Conservation (phyloP, 1,140 invertebrate genomes). For the Dreissena rostriformis region DNA sequence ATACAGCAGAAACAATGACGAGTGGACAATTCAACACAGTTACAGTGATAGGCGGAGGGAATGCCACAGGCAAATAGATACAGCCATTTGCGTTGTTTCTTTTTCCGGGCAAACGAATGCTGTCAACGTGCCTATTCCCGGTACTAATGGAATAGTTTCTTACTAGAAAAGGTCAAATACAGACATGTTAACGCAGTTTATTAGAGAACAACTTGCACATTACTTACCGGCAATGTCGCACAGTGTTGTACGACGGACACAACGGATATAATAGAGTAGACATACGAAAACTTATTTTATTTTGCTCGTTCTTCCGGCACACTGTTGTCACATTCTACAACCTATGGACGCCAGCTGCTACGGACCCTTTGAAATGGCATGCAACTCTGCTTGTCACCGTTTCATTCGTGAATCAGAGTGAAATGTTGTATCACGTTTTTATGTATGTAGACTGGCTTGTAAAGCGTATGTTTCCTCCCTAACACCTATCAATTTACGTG, state of each 20-base stretch:
- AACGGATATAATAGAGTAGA: constrained; percentile 52
- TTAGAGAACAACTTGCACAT: constrained; percentile 49
- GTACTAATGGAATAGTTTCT: constrained; percentile 32
- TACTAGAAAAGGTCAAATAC: constrained; percentile 57
- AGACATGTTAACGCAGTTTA: constrained; percentile 49
- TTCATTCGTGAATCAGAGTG: constrained; percentile 26
- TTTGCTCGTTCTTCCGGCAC: constrained; percentile 47
- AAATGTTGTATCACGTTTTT: constrained; percentile 21
- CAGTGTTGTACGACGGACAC: constrained; percentile 53
- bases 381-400: constrained; percentile 46
- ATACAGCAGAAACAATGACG: too few species aligned
- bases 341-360: constrained; percentile 48
- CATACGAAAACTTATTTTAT: constrained; percentile 35
- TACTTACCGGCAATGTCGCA: constrained; percentile 16
- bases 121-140: constrained; percentile 63
- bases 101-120: constrained; percentile 77
- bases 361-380: constrained; percentile 35
- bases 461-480: constrained; percentile 53
- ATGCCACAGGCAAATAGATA: too few species aligned
- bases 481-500: constrained; percentile 42
- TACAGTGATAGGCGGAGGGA: too few species aligned
- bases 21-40: too few species aligned
- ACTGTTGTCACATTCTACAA: constrained; percentile 52
- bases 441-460: constrained; percentile 46
- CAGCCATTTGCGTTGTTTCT: constrained; percentile 79